These are phyloP conservation scores for Drosophila nasuta DNA, from an alignment of 1,140 invertebrate genomes.

Conservation along the genomic window DNA sequence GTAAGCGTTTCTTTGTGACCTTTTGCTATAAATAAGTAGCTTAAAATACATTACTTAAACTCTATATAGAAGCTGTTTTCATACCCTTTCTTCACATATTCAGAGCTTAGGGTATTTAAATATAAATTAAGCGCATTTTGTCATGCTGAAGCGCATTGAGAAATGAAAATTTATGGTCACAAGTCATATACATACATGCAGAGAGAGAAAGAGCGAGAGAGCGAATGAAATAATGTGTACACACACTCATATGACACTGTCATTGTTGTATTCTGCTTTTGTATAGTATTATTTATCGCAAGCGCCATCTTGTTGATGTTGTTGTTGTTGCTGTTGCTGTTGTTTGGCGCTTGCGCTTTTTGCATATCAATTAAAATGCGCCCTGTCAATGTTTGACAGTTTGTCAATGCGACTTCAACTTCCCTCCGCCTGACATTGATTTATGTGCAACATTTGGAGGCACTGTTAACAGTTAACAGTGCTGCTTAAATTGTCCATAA, in stretches of 20 bases:
- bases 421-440: conserved; percentile 65
- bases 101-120: conserved; percentile 9
- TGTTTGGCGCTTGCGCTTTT: conserved; percentile 78
- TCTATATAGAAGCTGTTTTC: neutral
- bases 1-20: too few relatives aligned
- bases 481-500: conserved; percentile 25
- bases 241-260: conserved; percentile 20
- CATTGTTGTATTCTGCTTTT: conserved; percentile 54
- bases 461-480: conserved; percentile 33
- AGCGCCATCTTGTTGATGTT: conserved; percentile 76
- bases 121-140: conserved; percentile 63
- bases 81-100: neutral
- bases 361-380: conserved; percentile 82
- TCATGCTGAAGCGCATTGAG: conserved; percentile 67
- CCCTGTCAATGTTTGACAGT: conserved; percentile 83
- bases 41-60: too few relatives aligned
- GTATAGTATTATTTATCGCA: conserved; percentile 69
- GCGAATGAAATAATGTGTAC: conserved; percentile 3
- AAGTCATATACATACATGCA: conserved; percentile 17
- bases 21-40: too few relatives aligned
- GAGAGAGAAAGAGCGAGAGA: too few relatives aligned
- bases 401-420: conserved; percentile 70
- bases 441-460: conserved; percentile 59
- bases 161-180: conserved; percentile 66
- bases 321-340: conserved; percentile 26